Conservation (phyloP, 1,140 invertebrate genomes). For the Sinonovacula constricta region DNA sequence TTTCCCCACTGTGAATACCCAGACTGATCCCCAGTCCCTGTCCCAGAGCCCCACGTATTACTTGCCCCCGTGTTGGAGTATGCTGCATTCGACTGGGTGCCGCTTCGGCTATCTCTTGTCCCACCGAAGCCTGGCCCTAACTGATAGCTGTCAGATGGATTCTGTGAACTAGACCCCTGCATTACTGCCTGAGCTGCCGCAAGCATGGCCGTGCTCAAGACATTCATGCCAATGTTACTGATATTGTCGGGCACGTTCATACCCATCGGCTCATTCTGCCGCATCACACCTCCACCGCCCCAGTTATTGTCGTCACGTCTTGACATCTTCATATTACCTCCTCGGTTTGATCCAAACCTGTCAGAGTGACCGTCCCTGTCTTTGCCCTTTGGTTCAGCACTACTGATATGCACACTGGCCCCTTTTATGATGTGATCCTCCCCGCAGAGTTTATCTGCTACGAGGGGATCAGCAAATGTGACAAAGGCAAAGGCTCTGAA, state of each 20-base stretch:
- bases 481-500: slow-evolving; percentile 79
- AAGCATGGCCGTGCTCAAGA: slow-evolving; percentile 48
- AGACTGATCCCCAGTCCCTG: slow-evolving; percentile 8
- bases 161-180: slow-evolving; percentile 17
- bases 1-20: slow-evolving; percentile 43
- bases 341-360: background rate
- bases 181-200: slow-evolving; percentile 49
- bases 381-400: slow-evolving; percentile 90
- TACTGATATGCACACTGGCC: slow-evolving; percentile 95
- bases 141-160: slow-evolving; percentile 36
- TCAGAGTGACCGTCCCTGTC: slow-evolving; percentile 9
- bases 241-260: slow-evolving; percentile 11
- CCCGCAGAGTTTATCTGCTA: slow-evolving; percentile 92
- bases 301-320: slow-evolving; percentile 1
- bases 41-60: slow-evolving; percentile 5
- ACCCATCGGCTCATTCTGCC: slow-evolving; percentile 11
- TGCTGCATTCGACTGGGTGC: background rate
- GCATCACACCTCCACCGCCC: background rate
- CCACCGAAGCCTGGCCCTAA: slow-evolving; percentile 49
- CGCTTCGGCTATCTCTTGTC: slow-evolving; percentile 32
- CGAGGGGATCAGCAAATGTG: slow-evolving; percentile 80
- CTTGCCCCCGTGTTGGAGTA: background rate
- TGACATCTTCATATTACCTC: slow-evolving; percentile 23
- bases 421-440: slow-evolving; percentile 98
- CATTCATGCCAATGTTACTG: slow-evolving; percentile 51